These are phyloP conservation scores for Sesamia nonagrioides DNA, from an alignment of 1,140 invertebrate genomes.

Conservation along the genomic window DNA sequence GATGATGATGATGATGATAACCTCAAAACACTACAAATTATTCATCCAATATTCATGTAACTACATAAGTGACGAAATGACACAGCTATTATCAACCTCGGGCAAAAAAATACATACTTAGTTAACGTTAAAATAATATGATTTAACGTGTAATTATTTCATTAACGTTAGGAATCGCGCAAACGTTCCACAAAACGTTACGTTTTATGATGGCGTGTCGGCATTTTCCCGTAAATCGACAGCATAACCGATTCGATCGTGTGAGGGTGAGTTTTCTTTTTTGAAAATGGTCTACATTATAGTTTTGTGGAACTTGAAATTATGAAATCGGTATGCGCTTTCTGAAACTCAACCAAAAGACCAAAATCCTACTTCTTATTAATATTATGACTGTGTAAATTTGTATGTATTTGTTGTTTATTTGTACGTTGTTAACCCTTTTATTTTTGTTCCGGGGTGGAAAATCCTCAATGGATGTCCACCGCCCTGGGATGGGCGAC, in stretches of 20 bases:
- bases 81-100: not conserved
- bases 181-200: not conserved
- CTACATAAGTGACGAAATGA: not conserved
- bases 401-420: no score
- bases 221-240: not conserved
- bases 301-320: not conserved
- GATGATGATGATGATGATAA: no score
- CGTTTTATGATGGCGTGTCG: constrained; percentile 2
- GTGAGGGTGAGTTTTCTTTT: not conserved
- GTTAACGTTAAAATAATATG: not conserved
- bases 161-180: not conserved
- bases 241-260: not conserved
- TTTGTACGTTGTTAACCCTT: no score
- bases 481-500: no score
- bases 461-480: no score
- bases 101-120: not conserved
- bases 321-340: not conserved
- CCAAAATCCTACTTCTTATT: no score
- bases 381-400: no score
- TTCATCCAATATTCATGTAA: not conserved
- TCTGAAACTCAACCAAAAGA: no score
- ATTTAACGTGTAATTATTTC: not conserved
- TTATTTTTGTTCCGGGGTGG: no score
- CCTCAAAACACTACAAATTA: not conserved
- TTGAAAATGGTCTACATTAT: not conserved